Conservation (phyloP, 2,113 vertebrate genomes). For the Ibidorhyncha struthersii region DNA sequence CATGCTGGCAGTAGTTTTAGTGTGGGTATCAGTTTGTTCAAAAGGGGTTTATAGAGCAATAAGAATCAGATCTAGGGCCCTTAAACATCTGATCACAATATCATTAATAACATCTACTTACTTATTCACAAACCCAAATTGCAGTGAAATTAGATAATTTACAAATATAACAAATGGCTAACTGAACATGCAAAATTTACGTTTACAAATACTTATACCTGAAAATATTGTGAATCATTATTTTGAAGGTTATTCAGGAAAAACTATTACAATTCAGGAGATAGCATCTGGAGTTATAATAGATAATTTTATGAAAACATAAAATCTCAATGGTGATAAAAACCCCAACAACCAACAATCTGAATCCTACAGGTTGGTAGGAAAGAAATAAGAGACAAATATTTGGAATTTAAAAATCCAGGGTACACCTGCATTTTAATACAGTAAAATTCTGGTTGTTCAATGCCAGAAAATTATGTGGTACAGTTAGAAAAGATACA, state of each 20-base stretch:
- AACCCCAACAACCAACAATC: rapidly evolving
- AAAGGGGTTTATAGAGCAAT: not conserved
- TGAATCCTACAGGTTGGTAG: not conserved
- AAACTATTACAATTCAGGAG: not conserved
- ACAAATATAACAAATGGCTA: not conserved
- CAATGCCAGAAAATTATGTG: not conserved
- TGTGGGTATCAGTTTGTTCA: not conserved
- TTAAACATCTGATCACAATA: not conserved
- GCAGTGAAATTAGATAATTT: not conserved
- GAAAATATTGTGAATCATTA: not conserved
- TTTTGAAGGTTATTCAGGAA: not conserved
- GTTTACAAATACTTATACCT: not conserved
- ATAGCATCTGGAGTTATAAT: not conserved
- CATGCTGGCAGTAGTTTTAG: not conserved
- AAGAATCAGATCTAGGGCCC: not conserved
- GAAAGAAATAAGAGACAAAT: not conserved
- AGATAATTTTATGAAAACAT: not conserved
- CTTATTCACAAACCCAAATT: not conserved
- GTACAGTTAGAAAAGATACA: not conserved
- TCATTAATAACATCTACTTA: not conserved
- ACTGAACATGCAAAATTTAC: not conserved
- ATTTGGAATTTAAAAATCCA: not conserved
- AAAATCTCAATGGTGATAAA: not conserved
- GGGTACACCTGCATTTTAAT: not conserved
- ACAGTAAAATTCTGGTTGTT: not conserved